Conservation (phyloP, 1,140 invertebrate species). For the Hylaeus volcanicus region DNA sequence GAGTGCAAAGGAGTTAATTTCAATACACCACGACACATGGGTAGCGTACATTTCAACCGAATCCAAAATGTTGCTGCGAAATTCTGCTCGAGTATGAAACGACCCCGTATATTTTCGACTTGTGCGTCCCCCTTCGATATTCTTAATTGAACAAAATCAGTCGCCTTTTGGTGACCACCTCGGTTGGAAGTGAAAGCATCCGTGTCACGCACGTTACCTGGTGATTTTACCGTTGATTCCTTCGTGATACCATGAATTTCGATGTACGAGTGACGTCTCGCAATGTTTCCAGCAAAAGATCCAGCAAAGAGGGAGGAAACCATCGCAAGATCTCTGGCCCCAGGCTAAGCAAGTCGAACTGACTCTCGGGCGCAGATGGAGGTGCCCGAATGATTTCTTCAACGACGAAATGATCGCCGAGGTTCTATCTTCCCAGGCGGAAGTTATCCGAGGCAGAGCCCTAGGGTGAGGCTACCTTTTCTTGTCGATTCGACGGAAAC, state of each 20-base stretch:
- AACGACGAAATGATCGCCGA: conserved; percentile 89
- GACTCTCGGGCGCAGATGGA: conserved; percentile 86
- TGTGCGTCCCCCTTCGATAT: not conserved
- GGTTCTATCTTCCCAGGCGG: conserved; percentile 86
- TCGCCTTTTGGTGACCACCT: no score
- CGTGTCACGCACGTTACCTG: conserved; percentile 5
- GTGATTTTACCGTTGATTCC: not conserved
- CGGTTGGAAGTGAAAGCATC: not conserved
- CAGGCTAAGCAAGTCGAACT: conserved; percentile 79
- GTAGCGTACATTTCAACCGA: no score
- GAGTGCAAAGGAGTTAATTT: no score
- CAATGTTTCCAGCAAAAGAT: conserved; percentile 69
- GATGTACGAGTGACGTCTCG: not conserved
- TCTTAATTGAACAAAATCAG: no score
- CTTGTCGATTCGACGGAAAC: not conserved
- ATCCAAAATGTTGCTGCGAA: no score
- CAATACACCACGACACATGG: no score
- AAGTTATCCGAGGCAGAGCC: conserved; percentile 87
- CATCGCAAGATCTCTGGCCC: conserved; percentile 77
- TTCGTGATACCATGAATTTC: not conserved
- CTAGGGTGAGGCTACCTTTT: conserved; percentile 83
- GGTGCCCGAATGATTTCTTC: conserved; percentile 88
- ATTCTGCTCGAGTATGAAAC: not conserved
- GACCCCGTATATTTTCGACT: not conserved
- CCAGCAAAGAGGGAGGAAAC: conserved; percentile 70